Base-by-base conservation (phyloP, 2,888 invertebrate species). In the Agrochola circellaris region DNA sequence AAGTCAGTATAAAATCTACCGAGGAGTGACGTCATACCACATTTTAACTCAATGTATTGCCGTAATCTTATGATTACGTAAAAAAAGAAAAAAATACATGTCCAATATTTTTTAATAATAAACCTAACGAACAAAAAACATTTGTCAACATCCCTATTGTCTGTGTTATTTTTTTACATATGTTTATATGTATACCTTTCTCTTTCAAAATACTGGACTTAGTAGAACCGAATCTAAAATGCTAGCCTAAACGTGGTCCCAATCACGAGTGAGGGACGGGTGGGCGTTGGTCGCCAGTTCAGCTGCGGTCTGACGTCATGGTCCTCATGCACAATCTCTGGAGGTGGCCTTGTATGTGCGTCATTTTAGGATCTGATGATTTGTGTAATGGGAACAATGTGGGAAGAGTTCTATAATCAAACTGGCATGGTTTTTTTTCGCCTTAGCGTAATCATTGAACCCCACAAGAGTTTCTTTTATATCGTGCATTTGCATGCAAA, bases 231-330 rank as follows among this genome's bases (percentile, higher is more conserved):
- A 74, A 71, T 74, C 38, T n/a, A 73, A 58, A 75, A 75, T 75
- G 42, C 56, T 26, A 54, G 58, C 48, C 17, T 54, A 7, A 79
- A 34, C 45, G 48, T 73, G 64, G 73, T 81, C 23, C 5, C 60
- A 34, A 54, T 61, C 65, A 72, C 48, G 66, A 70, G 48, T 11
- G 23, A 67, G 69, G 30, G 34, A 20, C 30, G 77, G 70, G 83
- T 81, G 81, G 81, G 80, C 69, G 81, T 45, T 58, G 66, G n/a
- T 20, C 62, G 81, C 51, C 71, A 78, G 77, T 65, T 66, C 56
- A 68, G 60, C 69, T 64, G 65, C 26, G 58, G 48, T 34, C 26
- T 83, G 84, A 87, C 87, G 87, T 87, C 87, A 84, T 62, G 66
- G 38, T 17, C 42, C 75, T 78, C 75, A 78, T 83, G 79, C 75